phyloP scores from a whole-genome alignment of 2,888 invertebrate species.

The Drosophila longiperda region DNA sequence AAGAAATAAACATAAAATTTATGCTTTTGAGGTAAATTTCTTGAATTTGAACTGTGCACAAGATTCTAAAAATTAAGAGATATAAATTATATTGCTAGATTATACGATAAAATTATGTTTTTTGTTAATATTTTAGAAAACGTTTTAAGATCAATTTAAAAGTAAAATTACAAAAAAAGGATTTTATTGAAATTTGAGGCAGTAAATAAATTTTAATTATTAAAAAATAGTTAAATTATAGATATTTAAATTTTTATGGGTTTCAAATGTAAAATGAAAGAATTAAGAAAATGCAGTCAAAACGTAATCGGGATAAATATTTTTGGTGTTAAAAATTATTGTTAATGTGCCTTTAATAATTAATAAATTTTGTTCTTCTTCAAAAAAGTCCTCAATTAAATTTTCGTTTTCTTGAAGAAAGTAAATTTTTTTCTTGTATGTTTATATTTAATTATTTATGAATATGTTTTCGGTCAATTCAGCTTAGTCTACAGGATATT shows the following conservation, averaged over 20 bases:
- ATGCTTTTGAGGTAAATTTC: background rate
- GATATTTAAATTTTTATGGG: background rate
- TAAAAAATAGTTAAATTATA: background rate
- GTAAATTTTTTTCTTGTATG: background rate
- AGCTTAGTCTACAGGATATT: background rate
- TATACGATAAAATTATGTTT: background rate
- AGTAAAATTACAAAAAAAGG: background rate
- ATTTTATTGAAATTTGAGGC: background rate
- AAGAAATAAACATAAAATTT: background rate
- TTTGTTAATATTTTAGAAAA: background rate
- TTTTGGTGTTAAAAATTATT: background rate
- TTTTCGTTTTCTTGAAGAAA: background rate
- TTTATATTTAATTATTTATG: background rate
- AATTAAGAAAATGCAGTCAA: background rate
- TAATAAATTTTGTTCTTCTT: background rate
- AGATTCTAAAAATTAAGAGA: background rate
- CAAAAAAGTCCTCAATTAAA: background rate
- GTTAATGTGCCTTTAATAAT: background rate
- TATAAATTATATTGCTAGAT: background rate
- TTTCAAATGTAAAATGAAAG: background rate
- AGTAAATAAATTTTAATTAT: background rate
- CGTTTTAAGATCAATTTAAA: background rate
- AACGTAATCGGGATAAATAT: background rate
- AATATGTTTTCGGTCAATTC: background rate
- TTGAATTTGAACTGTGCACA: background rate